Conservation (phyloP, 1,140 invertebrate species). For the Apis laboriosa region DNA sequence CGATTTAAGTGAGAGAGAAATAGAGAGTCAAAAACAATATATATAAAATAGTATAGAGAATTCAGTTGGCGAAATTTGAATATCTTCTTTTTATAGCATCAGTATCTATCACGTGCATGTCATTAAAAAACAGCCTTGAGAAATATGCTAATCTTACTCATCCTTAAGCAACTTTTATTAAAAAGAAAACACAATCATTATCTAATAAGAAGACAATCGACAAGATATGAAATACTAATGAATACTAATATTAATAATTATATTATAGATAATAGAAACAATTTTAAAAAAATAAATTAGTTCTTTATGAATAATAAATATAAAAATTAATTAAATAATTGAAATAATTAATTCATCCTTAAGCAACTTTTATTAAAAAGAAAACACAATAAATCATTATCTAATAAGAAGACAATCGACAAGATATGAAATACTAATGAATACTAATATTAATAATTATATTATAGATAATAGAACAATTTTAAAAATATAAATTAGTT, state of each 20-base stretch:
- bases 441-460: too few species aligned
- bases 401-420: neutral
- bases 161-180: neutral
- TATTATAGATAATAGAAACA: neutral
- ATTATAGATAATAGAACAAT: neutral
- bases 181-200: neutral
- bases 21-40: neutral
- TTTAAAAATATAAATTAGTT: neutral
- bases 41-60: neutral
- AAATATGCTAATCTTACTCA: conserved; percentile 17
- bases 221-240: neutral
- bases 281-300: neutral
- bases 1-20: neutral
- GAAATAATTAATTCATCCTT: neutral
- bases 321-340: neutral
- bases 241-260: too few species aligned
- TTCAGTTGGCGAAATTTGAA: conserved; percentile 50
- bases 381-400: neutral
- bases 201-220: neutral
- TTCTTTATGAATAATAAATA: neutral
- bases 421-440: neutral
- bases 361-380: neutral
- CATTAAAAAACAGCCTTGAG: conserved; percentile 27
- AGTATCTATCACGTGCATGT: neutral
- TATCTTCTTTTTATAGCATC: conserved; percentile 48